Conservation (phyloP, 2,888 invertebrate species). For the Digitonthophagus gazella region DNA sequence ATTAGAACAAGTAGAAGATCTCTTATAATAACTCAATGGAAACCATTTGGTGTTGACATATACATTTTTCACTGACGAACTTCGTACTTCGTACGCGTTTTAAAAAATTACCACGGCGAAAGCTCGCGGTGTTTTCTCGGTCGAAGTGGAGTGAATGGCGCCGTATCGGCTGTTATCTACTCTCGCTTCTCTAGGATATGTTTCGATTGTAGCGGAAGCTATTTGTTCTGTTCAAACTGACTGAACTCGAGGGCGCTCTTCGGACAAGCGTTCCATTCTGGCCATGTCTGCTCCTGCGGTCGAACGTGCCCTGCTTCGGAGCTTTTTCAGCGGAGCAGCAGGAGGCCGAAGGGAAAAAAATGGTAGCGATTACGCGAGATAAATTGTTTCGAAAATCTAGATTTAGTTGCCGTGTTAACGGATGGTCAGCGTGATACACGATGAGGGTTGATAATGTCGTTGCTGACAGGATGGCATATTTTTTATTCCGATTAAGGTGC, state of each 20-base stretch:
- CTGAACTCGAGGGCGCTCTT: neutral
- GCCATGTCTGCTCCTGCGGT: neutral
- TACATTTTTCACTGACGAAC: neutral
- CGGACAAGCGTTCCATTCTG: neutral
- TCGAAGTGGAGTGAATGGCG: neutral
- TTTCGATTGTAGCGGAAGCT: constrained; percentile 14
- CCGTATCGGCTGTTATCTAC: neutral
- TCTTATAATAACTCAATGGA: neutral
- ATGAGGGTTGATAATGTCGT: neutral
- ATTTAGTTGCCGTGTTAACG: constrained; percentile 5
- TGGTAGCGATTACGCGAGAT: constrained; percentile 9
- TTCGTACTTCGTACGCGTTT: neutral
- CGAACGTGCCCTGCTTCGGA: constrained; percentile 1
- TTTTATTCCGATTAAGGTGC: no score
- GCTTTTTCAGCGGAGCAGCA: neutral
- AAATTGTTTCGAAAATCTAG: constrained; percentile 13
- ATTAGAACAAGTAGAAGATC: no score
- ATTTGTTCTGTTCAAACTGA: constrained; percentile 8
- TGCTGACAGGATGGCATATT: neutral
- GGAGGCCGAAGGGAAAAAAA: constrained; percentile 2
- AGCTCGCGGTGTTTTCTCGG: neutral
- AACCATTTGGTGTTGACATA: neutral
- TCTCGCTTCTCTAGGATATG: neutral
- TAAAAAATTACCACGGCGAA: neutral
- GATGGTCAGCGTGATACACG: neutral